phyloP scores from a whole-genome alignment of 2,797 vertebrate species.

The Micropoecilia bifurca region DNA sequence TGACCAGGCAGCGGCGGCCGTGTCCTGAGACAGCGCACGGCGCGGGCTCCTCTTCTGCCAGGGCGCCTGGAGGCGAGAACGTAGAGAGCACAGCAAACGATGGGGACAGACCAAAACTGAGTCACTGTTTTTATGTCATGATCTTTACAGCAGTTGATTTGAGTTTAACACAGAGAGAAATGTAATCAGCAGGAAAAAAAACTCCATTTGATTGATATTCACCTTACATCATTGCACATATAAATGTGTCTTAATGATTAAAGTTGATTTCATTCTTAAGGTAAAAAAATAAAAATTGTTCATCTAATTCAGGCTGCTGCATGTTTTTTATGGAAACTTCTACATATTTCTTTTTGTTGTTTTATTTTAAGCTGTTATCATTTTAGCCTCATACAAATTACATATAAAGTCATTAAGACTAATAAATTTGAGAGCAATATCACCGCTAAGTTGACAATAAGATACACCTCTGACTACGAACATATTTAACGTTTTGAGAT shows the following conservation, averaged over 20 bases:
- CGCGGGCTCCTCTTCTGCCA: slow-evolving; percentile 92
- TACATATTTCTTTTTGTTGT: background rate
- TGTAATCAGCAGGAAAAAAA: background rate
- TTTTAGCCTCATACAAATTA: too few relatives aligned
- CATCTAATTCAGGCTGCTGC: too few relatives aligned
- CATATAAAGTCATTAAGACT: background rate
- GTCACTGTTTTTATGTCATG: background rate
- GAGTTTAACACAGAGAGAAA: background rate
- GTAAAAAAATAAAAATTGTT: too few relatives aligned
- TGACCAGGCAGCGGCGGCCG: slow-evolving; percentile 90
- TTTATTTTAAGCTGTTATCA: background rate
- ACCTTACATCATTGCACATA: background rate
- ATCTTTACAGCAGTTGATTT: background rate
- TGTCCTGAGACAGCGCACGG: slow-evolving; percentile 95
- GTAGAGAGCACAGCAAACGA: background rate
- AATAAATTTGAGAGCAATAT: background rate
- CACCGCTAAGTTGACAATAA: background rate
- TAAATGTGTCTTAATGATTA: background rate
- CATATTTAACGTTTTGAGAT: background rate
- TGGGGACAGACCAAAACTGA: background rate
- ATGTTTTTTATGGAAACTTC: too few relatives aligned
- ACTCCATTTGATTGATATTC: background rate
- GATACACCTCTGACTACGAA: background rate
- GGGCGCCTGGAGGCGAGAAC: slow-evolving; percentile 77
- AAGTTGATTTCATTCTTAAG: too few relatives aligned